phyloP scores from a whole-genome alignment of 2,797 vertebrate species.

The Galagoides demidoff region DNA sequence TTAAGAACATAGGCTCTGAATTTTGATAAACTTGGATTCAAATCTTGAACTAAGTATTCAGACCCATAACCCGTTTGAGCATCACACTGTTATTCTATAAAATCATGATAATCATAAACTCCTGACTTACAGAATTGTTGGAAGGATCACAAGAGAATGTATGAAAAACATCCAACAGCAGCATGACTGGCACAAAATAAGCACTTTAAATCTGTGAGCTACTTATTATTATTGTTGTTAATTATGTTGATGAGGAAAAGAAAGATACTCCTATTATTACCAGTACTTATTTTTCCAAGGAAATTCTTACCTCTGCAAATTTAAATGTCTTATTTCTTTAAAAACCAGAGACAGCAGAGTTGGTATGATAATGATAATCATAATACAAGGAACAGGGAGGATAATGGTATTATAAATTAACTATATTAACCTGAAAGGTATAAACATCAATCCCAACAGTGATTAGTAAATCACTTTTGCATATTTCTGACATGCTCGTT shows the following conservation, averaged over 20 bases:
- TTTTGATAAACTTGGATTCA: slow-evolving; percentile 34
- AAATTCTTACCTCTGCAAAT: slow-evolving; percentile 64
- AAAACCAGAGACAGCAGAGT: slow-evolving; percentile 53
- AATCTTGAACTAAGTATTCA: slow-evolving; percentile 41
- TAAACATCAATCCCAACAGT: slow-evolving; percentile 40
- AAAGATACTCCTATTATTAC: slow-evolving; percentile 44
- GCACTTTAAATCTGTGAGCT: slow-evolving; percentile 40
- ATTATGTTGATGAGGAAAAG: slow-evolving; percentile 11
- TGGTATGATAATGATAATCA: background rate
- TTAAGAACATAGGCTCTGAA: slow-evolving; percentile 41
- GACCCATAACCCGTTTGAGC: background rate
- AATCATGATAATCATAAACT: slow-evolving; percentile 28
- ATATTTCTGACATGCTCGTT: background rate
- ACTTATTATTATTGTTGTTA: slow-evolving; percentile 19
- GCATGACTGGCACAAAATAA: slow-evolving; percentile 29
- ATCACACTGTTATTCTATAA: slow-evolving; percentile 41
- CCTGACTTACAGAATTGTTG: background rate
- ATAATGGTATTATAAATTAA: slow-evolving; percentile 55
- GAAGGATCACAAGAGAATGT: slow-evolving; percentile 11
- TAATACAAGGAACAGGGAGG: slow-evolving; percentile 25
- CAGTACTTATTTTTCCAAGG: slow-evolving; percentile 37
- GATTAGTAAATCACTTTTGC: slow-evolving; percentile 50
- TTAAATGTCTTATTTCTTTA: slow-evolving; percentile 16
- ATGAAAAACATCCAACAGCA: slow-evolving; percentile 54
- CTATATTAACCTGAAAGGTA: slow-evolving; percentile 12